Evolutionary conservation across 2,888 invertebrate genomes (phyloP), one percentile per base, ranked within the genome.

Genomic region (Strigamia maritima): DNA sequence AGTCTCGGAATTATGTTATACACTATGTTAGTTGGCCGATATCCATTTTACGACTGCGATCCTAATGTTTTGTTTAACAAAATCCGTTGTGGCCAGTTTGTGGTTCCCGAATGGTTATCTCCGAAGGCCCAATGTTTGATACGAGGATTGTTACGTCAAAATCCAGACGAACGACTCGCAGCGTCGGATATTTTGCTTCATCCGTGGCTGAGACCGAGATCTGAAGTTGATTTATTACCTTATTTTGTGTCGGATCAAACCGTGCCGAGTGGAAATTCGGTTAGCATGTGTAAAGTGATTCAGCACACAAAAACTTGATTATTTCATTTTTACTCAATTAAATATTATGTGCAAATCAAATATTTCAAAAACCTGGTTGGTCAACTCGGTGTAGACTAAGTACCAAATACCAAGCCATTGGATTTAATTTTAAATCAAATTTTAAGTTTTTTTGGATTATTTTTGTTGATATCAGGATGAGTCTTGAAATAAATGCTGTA

Each of bases 1-100:
- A 93, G 93, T 28, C 89, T 95, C 65, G 97, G 97, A 35, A 95
- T 97, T 82, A 92, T 96, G 83, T 89, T 96, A 14, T 97, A 94
- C 89, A 95, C 96, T 83, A 94, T 97, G 93, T 90, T 97, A 82
- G 93, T 95, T 83, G 97, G 97, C 86, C 92, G 95, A 86, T 97
- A 97, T 88, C 97, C 97, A 26, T 97, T 97, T 89, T 94, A 94
- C 87, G 96, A 95, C 86, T 90, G 92, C 0, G 94, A 94, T 86
- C 95, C 95, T 84, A 91, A 92, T 80, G 92, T 91, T 78, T 89
- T 97, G 79, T 95, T 97, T 87, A 92, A 92, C 81, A 94, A 95
- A 88, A 96, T 96, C 84, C 92, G 94, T 7, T 90, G 93, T 80
- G 95, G 95, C 1, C 91, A 92, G 86, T 95, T 92, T 87, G 90